Base-by-base conservation (phyloP, 2,797 vertebrate species). In the Bufotes viridis region DNA sequence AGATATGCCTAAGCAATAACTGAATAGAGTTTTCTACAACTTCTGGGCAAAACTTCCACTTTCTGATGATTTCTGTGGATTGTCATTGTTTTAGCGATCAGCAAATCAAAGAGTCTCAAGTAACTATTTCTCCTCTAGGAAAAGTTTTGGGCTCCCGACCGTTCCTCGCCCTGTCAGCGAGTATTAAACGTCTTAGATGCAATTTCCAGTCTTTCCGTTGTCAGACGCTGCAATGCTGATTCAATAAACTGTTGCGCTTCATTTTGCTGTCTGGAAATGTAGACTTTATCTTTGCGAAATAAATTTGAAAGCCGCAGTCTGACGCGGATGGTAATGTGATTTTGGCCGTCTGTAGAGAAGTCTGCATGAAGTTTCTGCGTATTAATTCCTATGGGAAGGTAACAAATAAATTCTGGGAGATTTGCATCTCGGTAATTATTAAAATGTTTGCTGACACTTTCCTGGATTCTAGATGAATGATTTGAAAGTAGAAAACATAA, bases 191-290 rank as follows among this genome's bases (percentile, higher is more conserved):
- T 78, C 72, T 51, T 7, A 6, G 58, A 76, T 85, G 84, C 60
- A 76, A 85, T 85, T 85, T 85, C 20, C 74, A 85, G 84, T 78
- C 84, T 53, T 29, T 78, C 84, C 13, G 51, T 78, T 51, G 67
- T 55, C 67, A 76, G 60, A 76, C 49, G 84, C 58, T 5, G 74
- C n/a, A 58, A 51, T 78, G 53, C 15, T 85, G 58, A 85, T 85
- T 85, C 60, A 85, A 85, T 85, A 78, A 42, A 53, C 78, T 63
- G 57, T 65, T 65, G 72, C 9, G 60, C 61, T 53, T 85, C 60
- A 55, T 76, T 75, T 76, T 85, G 57, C 58, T 15, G 55, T 60
- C 70, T 58, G 82, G n/a, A 75, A 42, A 60, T 84, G 24, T 49
- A 60, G 70, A 72, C 55, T 84, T 84, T 75, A 75, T 84, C 72